Base-by-base conservation (phyloP, 92 coral and sea anemone species). In the Umimayanthus kanabou region DNA sequence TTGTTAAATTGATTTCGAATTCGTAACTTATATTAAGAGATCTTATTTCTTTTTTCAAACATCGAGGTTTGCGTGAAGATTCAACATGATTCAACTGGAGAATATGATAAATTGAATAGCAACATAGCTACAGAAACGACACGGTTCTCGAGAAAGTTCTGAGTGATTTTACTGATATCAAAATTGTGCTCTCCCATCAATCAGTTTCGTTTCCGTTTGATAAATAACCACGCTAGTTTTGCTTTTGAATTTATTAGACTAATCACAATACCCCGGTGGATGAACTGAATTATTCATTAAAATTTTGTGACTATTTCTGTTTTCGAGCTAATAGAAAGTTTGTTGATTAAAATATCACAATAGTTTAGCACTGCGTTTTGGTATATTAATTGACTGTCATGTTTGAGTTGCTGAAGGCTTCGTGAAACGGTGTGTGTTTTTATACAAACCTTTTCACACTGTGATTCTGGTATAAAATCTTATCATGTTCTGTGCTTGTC, bases 311-410 rank as follows among this genome's bases (percentile, higher is more conserved):
- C 78, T 65, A 26, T 22, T 42, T 57, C 16, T 66, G 26, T 42
- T 70, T 83, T 53, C 40, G 33, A 83, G 77, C 79, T 70, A 83
- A 83, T 83, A 67, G 78, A 43, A 83, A 83, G 40, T 65, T n/a
- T 83, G 87, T 83, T 83, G 74, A 70, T 20, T 37, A 83, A 66
- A 70, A 30, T 83, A 20, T n/a, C 64, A 82, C 77, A 83, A 70
- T 83, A 43, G 67, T 71, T 39, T 83, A 67, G 77, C 18, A 26
- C n/a, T 45, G 76, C 55, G 9, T 83, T 83, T 83, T 78, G 37
- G 25, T 42, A 43, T 20, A 83, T 83, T 83, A 83, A 83, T 70
- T 45, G 78, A 83, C 87, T 45, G 77, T 47, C 61, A 29, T 29
- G 49, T 83, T 83, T 83, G n/a, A 9, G 43, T 45, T 74, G 40